phyloP scores from a whole-genome alignment of 2,113 vertebrate species.

The Cryptomyrus ogoouensis region DNA sequence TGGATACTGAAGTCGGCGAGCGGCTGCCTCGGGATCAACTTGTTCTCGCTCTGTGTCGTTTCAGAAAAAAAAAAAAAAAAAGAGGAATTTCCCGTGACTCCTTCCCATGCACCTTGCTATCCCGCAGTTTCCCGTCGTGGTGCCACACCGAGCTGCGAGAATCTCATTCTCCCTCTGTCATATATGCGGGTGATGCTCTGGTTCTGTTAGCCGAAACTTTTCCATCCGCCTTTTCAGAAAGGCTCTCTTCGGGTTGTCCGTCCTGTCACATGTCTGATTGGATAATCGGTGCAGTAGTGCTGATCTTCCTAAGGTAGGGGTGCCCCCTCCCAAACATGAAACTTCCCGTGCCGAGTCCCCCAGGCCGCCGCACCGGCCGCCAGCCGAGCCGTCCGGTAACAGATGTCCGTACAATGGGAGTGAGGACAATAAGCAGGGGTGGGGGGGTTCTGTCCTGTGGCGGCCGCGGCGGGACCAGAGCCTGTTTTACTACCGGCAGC shows the following conservation, averaged over 20 bases:
- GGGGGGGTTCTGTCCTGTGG: background rate
- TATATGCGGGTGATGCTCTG: background rate
- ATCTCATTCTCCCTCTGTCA: background rate
- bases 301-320: background rate
- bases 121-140: background rate
- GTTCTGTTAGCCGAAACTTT: background rate
- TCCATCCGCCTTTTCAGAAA: background rate
- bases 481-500: slow-evolving; percentile 40
- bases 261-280: background rate
- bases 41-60: background rate
- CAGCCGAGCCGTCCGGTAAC: slow-evolving; percentile 40
- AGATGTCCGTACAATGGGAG: slow-evolving; percentile 30
- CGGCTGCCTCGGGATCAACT: background rate
- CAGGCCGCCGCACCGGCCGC: slow-evolving; percentile 19
- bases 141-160: background rate
- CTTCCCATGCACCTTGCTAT: background rate
- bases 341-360: background rate
- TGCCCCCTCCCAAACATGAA: background rate
- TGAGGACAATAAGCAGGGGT: background rate
- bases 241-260: background rate
- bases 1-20: background rate
- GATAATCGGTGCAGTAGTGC: background rate
- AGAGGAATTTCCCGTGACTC: background rate
- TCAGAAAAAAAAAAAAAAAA: background rate
- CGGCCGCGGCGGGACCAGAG: slow-evolving; percentile 1